phyloP scores from a whole-genome alignment of 2,113 vertebrate genomes.

The Struthidea cinerea region DNA sequence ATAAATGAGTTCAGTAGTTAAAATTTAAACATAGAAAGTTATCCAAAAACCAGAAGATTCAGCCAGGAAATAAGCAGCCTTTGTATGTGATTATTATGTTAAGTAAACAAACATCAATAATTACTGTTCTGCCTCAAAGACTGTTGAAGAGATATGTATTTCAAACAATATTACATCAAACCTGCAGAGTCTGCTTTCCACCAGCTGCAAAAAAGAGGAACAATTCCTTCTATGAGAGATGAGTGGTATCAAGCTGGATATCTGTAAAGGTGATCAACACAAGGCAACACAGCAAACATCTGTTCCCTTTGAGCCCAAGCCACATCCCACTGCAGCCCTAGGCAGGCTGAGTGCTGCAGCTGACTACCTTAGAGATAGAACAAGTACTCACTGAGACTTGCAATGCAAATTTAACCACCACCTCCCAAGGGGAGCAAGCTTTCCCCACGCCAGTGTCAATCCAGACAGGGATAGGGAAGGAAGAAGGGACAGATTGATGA shows the following conservation, averaged over 20 bases:
- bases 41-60: background rate
- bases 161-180: background rate
- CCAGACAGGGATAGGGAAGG: background rate
- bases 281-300: background rate
- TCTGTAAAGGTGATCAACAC: background rate
- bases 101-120: background rate
- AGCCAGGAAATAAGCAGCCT: background rate
- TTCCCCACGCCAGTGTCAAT: background rate
- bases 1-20: constrained; percentile 14
- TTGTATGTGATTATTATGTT: background rate
- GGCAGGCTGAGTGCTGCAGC: background rate
- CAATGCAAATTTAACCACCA: background rate
- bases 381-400: accelerated
- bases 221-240: background rate
- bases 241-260: background rate
- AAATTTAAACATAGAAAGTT: background rate
- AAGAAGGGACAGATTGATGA: background rate
- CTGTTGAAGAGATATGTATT: background rate
- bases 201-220: background rate
- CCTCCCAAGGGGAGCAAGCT: background rate
- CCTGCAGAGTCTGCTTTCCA: background rate
- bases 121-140: background rate
- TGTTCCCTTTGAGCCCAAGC: background rate
- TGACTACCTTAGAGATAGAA: background rate
- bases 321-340: background rate